Base-by-base conservation (phyloP, 2,113 vertebrate genomes). In the Oreochromis tanganicae region DNA sequence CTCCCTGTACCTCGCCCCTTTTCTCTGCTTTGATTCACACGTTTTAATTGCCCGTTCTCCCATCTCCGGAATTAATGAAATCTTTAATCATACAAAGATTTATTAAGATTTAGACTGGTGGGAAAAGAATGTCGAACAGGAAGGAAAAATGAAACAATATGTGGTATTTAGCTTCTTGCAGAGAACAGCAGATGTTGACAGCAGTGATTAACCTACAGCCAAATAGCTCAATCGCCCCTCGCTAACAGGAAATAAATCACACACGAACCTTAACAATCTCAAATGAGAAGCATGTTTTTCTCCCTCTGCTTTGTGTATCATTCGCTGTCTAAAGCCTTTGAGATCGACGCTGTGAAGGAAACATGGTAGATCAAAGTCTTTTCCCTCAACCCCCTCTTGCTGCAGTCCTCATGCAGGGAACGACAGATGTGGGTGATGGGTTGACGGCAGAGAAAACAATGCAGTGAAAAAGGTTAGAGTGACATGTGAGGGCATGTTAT, bases 401-500 rank as follows among this genome's bases (percentile, higher is more conserved):
- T 79, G 71, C 86, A 11, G 75, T 89, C 84, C 87, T 89, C 13
- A 32, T 16, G 75, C 56, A 71, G 81, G 46, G 83, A 91, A 50
- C 88, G 63, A 89, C 89, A 91, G 93, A 94, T 89, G 92, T 84
- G 86, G 91, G 88, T 52, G 92, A 94, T 59, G 90, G 93, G 90
- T 84, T 84, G 91, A 92, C 81, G 82, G 61, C 71, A 24, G 86
- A 87, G 91, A 94, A 93, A 87, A 89, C 52, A 89, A 89, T 43
- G 85, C 75, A 54, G 87, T 38, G 43, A 91, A 88, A 94, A 93
- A 91, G 89, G 87, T 92, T 89, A 89, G 89, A 89, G 83, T 88
- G 92, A 95, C 94, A 89, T 86, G 91, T 86, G 89, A 92, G 94
- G 93, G 94, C 94, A 94, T 92, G 94, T 91, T 93, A 50, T 88